Percentiles rank a stretch among this genome's conserved stretches.
These are phyloP conservation scores for Cheilosia vulpina DNA, from an alignment of 2,888 invertebrate genomes.

Conservation along the genomic window DNA sequence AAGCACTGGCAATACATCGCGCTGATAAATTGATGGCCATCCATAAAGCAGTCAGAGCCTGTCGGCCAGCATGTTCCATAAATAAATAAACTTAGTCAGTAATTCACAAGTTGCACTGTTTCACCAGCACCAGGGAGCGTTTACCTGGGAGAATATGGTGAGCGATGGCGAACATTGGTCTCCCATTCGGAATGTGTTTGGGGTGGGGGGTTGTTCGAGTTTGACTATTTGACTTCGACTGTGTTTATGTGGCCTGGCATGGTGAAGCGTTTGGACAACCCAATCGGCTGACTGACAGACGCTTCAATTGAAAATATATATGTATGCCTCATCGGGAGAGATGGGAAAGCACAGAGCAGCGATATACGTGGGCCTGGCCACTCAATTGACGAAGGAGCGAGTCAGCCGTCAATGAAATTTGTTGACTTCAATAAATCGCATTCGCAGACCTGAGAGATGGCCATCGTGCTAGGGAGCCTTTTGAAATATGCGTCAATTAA, in stretches of 20 bases:
- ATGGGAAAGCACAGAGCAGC: constrained; percentile 1
- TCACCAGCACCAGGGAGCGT: constrained; percentile 10
- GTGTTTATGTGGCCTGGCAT: constrained; percentile 21
- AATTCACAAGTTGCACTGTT: constrained; percentile 71
- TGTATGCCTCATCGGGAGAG: constrained; percentile 23
- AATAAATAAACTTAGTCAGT: constrained; percentile 77
- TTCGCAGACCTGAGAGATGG: not conserved
- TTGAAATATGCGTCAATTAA: constrained; percentile 15
- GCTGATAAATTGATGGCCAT: constrained; percentile 78
- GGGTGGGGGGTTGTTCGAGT: constrained; percentile 27
- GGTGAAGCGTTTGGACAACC: constrained; percentile 48
- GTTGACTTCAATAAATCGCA: constrained; percentile 24
- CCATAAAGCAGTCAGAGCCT: constrained; percentile 77
- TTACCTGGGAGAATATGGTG: constrained; percentile 52
- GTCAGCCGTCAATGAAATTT: constrained; percentile 14
- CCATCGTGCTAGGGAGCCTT: not conserved
- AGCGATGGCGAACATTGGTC: not conserved
- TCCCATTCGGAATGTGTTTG: not conserved
- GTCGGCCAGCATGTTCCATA: constrained; percentile 78
- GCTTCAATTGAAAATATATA: constrained; percentile 50
- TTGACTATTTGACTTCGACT: constrained; percentile 57
- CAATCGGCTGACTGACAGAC: constrained; percentile 55
- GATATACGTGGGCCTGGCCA: not conserved
- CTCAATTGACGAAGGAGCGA: constrained; percentile 8
- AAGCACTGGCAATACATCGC: constrained; percentile 76